phyloP scores from a whole-genome alignment of 2,888 invertebrate species.

The Augochlorella aurata region DNA sequence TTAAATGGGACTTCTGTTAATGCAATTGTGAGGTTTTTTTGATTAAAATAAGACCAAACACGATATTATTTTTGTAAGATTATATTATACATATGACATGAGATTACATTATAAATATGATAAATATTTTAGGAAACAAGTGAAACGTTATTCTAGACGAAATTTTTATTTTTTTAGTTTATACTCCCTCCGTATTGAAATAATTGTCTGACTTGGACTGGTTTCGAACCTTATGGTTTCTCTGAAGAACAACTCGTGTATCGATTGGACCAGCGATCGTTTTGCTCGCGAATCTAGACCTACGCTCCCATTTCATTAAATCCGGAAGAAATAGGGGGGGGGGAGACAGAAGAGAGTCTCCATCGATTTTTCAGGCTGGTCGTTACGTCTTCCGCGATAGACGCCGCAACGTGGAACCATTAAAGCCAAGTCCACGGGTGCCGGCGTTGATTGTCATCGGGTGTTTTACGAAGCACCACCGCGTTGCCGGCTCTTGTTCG shows the following conservation, averaged over 20 bases:
- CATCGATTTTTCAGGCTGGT: slow-evolving; percentile 27
- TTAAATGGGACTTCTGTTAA: too few relatives aligned
- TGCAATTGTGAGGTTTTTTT: too few relatives aligned
- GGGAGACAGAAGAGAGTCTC: neutral
- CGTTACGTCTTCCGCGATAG: slow-evolving; percentile 32
- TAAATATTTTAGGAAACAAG: too few relatives aligned
- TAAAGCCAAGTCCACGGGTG: slow-evolving; percentile 58
- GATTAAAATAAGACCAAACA: too few relatives aligned
- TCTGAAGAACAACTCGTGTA: neutral
- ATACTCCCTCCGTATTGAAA: too few relatives aligned
- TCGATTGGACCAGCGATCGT: slow-evolving; percentile 13
- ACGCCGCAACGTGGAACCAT: slow-evolving; percentile 52
- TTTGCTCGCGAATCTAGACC: neutral
- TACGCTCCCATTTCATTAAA: slow-evolving; percentile 31
- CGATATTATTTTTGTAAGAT: too few relatives aligned
- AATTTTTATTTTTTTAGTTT: too few relatives aligned
- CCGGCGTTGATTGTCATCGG: slow-evolving; percentile 59
- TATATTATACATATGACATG: too few relatives aligned
- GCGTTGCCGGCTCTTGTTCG: slow-evolving; percentile 59
- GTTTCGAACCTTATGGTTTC: too few relatives aligned
- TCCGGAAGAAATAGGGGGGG: slow-evolving; percentile 20
- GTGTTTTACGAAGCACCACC: slow-evolving; percentile 57
- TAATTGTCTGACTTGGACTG: too few relatives aligned
- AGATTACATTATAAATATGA: too few relatives aligned
- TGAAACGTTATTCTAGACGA: too few relatives aligned